Conservation (phyloP, 1,140 invertebrate species). For the Euura saliciscinereae region DNA sequence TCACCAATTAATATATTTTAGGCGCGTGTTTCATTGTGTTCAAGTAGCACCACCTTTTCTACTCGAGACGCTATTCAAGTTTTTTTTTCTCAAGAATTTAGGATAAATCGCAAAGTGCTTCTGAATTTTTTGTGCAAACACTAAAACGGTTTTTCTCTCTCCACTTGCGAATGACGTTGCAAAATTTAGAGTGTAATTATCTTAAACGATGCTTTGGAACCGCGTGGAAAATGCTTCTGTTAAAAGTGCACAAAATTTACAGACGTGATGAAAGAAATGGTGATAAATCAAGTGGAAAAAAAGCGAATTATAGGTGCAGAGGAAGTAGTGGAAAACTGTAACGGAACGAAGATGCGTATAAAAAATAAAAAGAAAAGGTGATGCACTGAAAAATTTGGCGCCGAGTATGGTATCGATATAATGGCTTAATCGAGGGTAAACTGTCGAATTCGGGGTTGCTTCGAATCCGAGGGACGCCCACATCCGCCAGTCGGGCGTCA, state of each 20-base stretch:
- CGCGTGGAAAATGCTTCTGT: neutral
- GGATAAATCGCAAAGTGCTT: neutral
- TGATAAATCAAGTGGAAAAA: neutral
- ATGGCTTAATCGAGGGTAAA: conserved; percentile 7
- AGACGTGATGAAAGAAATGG: neutral
- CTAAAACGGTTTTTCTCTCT: neutral
- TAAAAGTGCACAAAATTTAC: neutral
- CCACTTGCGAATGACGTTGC: neutral
- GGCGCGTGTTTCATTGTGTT: no score
- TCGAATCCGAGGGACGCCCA: conserved; percentile 36
- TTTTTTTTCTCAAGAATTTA: no score
- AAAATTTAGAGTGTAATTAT: neutral
- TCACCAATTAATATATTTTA: no score
- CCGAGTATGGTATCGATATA: conserved; percentile 1
- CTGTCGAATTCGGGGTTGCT: conserved; percentile 6
- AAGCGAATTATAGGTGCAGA: neutral
- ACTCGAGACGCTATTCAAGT: no score
- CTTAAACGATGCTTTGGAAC: neutral
- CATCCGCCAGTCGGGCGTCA: conserved; percentile 36
- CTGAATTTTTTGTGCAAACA: conserved; percentile 5
- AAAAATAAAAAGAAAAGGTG: neutral
- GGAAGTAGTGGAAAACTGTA: neutral
- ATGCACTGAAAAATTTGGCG: conserved; percentile 1
- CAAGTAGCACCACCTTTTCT: no score
- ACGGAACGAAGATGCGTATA: neutral